phyloP scores from a whole-genome alignment of 2,888 invertebrate species.

The Meta bourneti region DNA sequence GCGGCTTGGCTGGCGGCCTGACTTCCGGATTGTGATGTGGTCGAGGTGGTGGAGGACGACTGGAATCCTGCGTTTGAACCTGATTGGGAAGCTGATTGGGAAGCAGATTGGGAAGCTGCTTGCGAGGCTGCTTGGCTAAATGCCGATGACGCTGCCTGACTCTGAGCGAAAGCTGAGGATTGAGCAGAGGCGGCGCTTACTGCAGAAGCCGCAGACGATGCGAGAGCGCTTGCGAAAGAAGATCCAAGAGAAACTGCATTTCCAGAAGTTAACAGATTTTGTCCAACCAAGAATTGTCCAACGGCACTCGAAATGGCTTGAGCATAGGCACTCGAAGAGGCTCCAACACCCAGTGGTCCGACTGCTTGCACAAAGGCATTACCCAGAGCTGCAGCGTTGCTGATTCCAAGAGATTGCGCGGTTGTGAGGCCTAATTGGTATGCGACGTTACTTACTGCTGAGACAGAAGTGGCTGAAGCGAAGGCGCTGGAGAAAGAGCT shows the following conservation, averaged over 20 bases:
- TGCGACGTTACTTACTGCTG: slow-evolving; percentile 4
- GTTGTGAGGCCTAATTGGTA: neutral
- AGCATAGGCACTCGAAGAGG: slow-evolving; percentile 15
- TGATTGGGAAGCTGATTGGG: neutral
- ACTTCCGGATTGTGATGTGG: slow-evolving; percentile 21
- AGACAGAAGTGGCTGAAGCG: slow-evolving; percentile 8
- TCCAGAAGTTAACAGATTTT: neutral
- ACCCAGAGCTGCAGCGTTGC: neutral
- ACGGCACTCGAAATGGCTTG: neutral
- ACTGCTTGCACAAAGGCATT: slow-evolving; percentile 14
- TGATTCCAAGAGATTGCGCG: neutral
- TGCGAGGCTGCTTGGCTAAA: neutral
- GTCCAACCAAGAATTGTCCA: neutral
- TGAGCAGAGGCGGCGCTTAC: neutral
- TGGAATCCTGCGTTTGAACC: neutral
- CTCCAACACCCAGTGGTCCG: slow-evolving; percentile 5
- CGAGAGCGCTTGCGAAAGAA: neutral
- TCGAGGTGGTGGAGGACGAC: neutral
- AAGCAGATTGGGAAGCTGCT: neutral
- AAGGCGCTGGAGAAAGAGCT: neutral
- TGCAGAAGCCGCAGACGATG: neutral
- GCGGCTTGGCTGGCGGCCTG: slow-evolving; percentile 1
- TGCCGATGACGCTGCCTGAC: neutral
- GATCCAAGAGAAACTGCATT: slow-evolving; percentile 14
- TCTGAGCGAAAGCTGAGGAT: neutral